Conservation (phyloP, 2,113 vertebrate species). For the Centropus unirufus region DNA sequence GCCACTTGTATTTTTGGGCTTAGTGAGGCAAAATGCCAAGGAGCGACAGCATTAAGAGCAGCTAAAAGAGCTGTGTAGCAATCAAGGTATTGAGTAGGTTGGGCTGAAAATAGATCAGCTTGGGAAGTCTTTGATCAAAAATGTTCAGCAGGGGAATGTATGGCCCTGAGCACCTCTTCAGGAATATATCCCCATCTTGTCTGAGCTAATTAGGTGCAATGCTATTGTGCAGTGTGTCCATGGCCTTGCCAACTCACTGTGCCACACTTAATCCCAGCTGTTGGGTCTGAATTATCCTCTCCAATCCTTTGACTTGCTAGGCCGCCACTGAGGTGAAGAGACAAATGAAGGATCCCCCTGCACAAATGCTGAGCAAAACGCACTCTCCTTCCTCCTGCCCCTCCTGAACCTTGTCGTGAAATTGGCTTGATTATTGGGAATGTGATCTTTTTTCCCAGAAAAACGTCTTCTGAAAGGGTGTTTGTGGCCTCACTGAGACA, state of each 20-base stretch:
- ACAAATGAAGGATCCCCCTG: background rate
- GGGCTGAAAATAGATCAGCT: slow-evolving; percentile 69
- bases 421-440: background rate
- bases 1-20: slow-evolving; percentile 58
- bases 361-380: background rate
- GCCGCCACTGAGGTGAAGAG: background rate
- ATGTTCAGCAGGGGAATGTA: background rate
- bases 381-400: background rate
- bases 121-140: slow-evolving; percentile 48
- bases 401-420: background rate
- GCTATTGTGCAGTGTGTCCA: background rate
- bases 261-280: background rate
- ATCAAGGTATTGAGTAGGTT: slow-evolving; percentile 65
- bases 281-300: background rate
- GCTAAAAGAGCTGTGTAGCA: slow-evolving; percentile 64
- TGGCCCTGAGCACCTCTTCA: background rate
- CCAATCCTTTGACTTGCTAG: background rate
- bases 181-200: background rate
- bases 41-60: slow-evolving; percentile 36
- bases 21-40: slow-evolving; percentile 37
- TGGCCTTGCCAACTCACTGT: background rate
- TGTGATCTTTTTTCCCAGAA: background rate
- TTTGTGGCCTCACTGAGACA: background rate
- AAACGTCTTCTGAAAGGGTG: background rate
- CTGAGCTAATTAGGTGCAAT: background rate